Evolutionary conservation across 1,140 invertebrate species (phyloP), one percentile per base, ranked within the genome.

Genomic region (Anadara kagoshimensis): DNA sequence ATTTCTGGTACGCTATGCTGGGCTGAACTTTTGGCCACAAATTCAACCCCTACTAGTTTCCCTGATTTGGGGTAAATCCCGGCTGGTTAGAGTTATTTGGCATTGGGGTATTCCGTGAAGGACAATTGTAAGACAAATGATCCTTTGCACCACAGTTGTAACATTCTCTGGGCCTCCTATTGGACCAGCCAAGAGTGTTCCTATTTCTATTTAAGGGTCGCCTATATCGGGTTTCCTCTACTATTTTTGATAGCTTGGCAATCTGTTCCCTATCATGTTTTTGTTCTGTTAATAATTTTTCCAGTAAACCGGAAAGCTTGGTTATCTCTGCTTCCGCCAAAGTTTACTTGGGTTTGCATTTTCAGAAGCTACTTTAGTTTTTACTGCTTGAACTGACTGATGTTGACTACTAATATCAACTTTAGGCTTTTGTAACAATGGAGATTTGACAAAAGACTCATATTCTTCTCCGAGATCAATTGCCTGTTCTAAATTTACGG

Each of bases 401-500:
- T 61, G n/a, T 44, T 18, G 45, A 10, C 16, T 18, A 22, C 43
- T 22, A 61, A 7, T 36, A 5, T 59, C 29, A 59, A 41, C 10
- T 22, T 22, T 44, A 1, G 58, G 58, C n/a, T 44, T 61, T 61
- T 2, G 41, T 4, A 44, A 4, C 1, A 45, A 22, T 22, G 43
- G 58, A 3, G 58, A 14, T 29, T 45, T 61, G 7, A 43, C 22
- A 22, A 45, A 61, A 7, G 71, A 56, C 47, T 73, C 70, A 36
- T 49, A 73, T 26, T 73, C 63, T 11, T 44, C 36, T 2, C 56
- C 71, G 12, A 0, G 53, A 1, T 43, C 36, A 5, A 73, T 73
- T 41, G 63, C 71, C 8, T 36, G 53, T 14, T 73, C 71, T n/a
- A 73, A 14, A 11, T 63, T 73, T 10, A 41, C 10, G 1, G 63